A percentile compares a stretch with the other conserved stretches of the same genome.
These are phyloP conservation scores for Diogma glabrata DNA, from an alignment of 2,888 invertebrate genomes.

Conservation along the genomic window DNA sequence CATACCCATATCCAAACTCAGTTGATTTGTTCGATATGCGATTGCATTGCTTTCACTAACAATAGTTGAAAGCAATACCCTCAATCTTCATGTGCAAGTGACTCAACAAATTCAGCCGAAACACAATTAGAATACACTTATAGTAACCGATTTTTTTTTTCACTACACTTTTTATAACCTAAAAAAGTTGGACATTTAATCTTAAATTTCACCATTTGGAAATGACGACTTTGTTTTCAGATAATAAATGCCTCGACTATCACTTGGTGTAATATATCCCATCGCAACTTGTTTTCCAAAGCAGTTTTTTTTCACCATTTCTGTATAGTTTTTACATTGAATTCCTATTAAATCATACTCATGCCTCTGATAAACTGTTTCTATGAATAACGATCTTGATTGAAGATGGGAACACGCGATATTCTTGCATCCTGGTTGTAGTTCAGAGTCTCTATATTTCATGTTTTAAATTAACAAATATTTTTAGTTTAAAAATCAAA, in stretches of 20 bases:
- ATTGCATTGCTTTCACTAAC: no score
- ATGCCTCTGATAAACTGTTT: conserved; percentile 15
- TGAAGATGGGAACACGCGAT: conserved; percentile 17
- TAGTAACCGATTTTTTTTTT: no score
- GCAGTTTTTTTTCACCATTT: no score
- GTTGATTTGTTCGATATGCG: no score
- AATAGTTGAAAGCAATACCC: no score
- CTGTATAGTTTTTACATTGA: not conserved
- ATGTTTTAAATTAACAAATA: not conserved
- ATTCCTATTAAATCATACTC: conserved; percentile 13
- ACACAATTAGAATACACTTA: no score
- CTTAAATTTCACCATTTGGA: no score
- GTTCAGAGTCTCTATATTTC: not conserved
- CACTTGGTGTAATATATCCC: conserved; percentile 10
- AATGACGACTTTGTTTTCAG: conserved; percentile 11
- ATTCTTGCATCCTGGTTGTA: conserved; percentile 16
- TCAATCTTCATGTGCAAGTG: no score
- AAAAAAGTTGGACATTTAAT: no score
- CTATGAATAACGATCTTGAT: conserved; percentile 17
- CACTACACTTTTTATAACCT: no score
- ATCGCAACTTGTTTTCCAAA: conserved; percentile 8
- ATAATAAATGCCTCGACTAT: conserved; percentile 14
- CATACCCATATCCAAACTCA: no score
- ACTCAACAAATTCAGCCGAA: no score
- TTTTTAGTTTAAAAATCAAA: not conserved